Conservation (phyloP, 2,113 vertebrate species). For the Cyanoderma ruficeps region DNA sequence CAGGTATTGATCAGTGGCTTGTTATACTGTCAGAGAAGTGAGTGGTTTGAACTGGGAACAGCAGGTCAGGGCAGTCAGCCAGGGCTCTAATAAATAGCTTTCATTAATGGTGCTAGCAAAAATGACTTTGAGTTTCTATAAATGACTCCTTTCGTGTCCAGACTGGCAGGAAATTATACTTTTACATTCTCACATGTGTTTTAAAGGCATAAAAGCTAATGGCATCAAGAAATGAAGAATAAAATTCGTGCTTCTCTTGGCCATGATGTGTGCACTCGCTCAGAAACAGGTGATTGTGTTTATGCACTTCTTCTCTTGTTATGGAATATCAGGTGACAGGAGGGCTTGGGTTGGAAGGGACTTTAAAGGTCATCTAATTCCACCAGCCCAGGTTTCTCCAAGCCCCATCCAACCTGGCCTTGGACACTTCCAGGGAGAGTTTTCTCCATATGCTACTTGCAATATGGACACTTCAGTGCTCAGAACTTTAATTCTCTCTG, state of each 20-base stretch:
- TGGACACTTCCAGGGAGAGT: not conserved
- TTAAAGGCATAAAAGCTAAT: not conserved
- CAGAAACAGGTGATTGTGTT: not conserved
- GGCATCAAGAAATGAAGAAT: not conserved
- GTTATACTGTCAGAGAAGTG: not conserved
- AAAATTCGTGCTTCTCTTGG: not conserved
- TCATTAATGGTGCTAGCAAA: not conserved
- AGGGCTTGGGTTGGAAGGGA: not conserved
- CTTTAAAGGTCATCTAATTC: not conserved
- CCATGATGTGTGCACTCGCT: not conserved
- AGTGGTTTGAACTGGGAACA: not conserved
- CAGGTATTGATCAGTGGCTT: not conserved
- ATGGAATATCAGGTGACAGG: not conserved
- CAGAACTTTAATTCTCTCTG: not conserved
- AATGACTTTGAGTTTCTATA: not conserved
- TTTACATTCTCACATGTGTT: not conserved
- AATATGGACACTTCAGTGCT: not conserved
- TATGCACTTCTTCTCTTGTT: not conserved
- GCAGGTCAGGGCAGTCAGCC: not conserved
- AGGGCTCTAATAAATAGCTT: not conserved
- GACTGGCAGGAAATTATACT: not conserved
- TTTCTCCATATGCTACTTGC: not conserved
- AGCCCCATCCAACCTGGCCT: not conserved
- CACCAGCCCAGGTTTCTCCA: not conserved
- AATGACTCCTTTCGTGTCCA: not conserved